Evolutionary conservation across 2,888 invertebrate genomes (phyloP), one percentile per base, ranked within the genome.

Genomic region (Drosophila anomalata): DNA sequence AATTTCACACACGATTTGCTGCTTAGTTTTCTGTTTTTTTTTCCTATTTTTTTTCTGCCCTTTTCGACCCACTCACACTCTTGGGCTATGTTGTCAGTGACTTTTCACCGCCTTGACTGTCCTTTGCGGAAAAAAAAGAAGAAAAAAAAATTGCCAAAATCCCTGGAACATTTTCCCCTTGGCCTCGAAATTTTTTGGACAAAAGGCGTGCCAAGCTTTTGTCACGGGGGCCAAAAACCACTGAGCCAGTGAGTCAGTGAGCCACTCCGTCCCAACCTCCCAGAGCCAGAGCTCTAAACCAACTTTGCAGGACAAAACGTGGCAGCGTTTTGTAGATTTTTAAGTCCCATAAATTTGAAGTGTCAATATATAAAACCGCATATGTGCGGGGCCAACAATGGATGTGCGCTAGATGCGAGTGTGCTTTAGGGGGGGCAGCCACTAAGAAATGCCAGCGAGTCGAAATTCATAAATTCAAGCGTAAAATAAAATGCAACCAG

Each of bases 291-390:
- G 73, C 57, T 50, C 50, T 51, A 60, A 66, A 70, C 71, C 71
- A 69, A 69, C 68, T 69, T 61, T 70, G 71, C 53, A 50, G 68
- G 60, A 70, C 68, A 69, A 71, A 69, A 71, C 54, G 57, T 55
- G 70, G 61, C 61, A 76, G 71, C 82, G 85, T 76, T 82, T 87
- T 82, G 86, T 87, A 87, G 82, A 87, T 85, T 82, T 67, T 82
- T 75, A 87, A 82, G 87, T 75, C 79, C 82, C 87, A 82, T 87
- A 82, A 82, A 82, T 82, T 85, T 84, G 58, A 88, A 88, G 86
- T 84, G 84, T 84, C 88, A 84, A 84, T 84, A 84, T 82, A 84
- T 79, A 84, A 87, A 84, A 84, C 83, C 84, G 86, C 88, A 84
- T 88, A 86, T 84, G 84, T 84, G 88, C 75, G 84, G 63, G 63